Evolutionary conservation across 2,797 vertebrate species (phyloP), one percentile per base, ranked within the genome.

Genomic region (Gymnothorax javanicus): DNA sequence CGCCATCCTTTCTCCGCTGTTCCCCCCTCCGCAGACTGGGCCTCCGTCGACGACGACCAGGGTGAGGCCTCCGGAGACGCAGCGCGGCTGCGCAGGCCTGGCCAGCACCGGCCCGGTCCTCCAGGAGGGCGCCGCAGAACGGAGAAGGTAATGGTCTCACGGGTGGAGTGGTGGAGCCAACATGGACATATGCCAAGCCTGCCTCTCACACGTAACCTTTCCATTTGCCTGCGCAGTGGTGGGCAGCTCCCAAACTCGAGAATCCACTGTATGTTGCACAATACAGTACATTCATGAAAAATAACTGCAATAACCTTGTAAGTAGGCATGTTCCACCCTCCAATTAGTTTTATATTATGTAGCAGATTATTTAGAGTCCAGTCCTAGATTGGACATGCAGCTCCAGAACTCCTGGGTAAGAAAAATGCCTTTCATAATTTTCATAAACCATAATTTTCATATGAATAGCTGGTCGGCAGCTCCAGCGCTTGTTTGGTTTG

Each of bases 121-220:
- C 92, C 82, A 62, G 84, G 88, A 62, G 84, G 88, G 81, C 91
- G 93, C 86, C 92, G 91, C 52, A 90, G 91, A 91, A 82, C 87
- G 50, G 89, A 93, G 85, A 96, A 96, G 95, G 96, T 97, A 95
- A 93, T 87, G 88, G 81, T 13, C 43, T 20, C 83, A 20, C 59
- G 87, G 0, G 0, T 69, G 54, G 43, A 90, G 54, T 86, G 15
- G 86, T 90, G 89, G 88, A 88, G 87, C 88, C 64, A 89, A 67
- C 25, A 25, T 88, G 89, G 54, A 82, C 83, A 54, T 84, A 87
- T 11, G 15, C 0, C 82, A 52, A n/a, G 57, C 64, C 43, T 27
- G 83, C 83, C 77, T 83, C 77, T 83, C 59, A 56, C 8, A 25
- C 83, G 89, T 75, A 85, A 25, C 86, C 82, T 58, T 59, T 27